Evolutionary conservation across 1,140 invertebrate genomes (phyloP), one percentile per base, ranked within the genome.

Genomic region (Zaprionus davidi): DNA sequence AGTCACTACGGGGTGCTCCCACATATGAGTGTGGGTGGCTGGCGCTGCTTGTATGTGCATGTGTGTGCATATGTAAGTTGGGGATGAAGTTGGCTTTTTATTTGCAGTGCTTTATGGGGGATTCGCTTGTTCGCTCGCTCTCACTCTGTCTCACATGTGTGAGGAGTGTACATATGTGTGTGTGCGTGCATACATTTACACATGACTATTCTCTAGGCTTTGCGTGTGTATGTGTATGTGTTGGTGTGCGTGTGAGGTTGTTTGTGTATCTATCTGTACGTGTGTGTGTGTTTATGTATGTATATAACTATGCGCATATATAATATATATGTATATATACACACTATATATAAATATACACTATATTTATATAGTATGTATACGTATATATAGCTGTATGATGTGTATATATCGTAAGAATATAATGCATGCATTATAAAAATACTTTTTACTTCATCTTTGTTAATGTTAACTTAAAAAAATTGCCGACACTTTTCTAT

Each of bases 391-490:
- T 53, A 41, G 53, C 24, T 34, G 17, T 69, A 59, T 80, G 74
- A 68, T 79, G 59, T 77, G 70, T 76, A 75, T 78, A 78, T 85
- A 90, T 68, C 63, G 79, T 90, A 90, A 70, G 85, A 88, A 88
- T 91, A 91, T 91, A 91, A 91, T 91, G 90, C 90, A 91, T 91
- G 90, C 90, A 90, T 87, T 91, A 91, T 91, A 91, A 91, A 91
- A 91, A 91, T 91, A 91, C 90, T 81, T 78, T 71, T 76, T 65
- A 66, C 64, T 77, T 72, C 57, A 56, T 58, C 59, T 79, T 71
- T 67, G 49, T 62, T 75, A 71, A 63, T 75, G 55, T 90, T 77
- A 86, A 90, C 85, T 91, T 91, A 84, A 91, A 91, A 88, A 88
- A 88, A 79, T 82, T 82, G 60, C 72, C 71, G 75, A 81, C 75